Conservation (phyloP, 1,140 invertebrate genomes). For the Cylas formicarius region DNA sequence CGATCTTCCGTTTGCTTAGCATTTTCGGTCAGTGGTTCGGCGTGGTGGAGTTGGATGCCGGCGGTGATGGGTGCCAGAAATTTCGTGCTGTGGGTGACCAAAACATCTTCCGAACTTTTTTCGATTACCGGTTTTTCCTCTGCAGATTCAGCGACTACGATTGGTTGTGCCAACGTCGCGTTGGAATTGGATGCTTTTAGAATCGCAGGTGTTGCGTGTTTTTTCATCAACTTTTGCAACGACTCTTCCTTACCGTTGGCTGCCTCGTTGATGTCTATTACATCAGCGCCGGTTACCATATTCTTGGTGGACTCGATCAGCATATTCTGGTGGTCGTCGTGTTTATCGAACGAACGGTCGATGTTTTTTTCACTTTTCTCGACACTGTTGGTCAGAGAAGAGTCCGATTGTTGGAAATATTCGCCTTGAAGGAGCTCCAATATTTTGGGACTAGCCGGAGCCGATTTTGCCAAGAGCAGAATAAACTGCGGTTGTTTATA, state of each 20-base stretch:
- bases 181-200: neutral
- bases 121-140: slow-evolving; percentile 15
- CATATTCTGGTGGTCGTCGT: too few species aligned
- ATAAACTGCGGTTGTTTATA: too few species aligned
- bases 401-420: too few species aligned
- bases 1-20: slow-evolving; percentile 2
- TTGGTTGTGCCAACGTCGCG: slow-evolving; percentile 31
- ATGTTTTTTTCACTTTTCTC: too few species aligned
- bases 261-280: slow-evolving; percentile 49
- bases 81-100: slow-evolving; percentile 43
- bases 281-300: slow-evolving; percentile 49
- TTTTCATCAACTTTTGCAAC: slow-evolving; percentile 7
- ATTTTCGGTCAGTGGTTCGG: slow-evolving; percentile 17
- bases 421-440: too few species aligned
- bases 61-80: slow-evolving; percentile 51
- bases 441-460: too few species aligned
- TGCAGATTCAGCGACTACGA: slow-evolving; percentile 39
- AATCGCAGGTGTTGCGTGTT: slow-evolving; percentile 15
- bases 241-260: slow-evolving; percentile 22
- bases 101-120: slow-evolving; percentile 39
- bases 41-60: slow-evolving; percentile 44
- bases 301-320: slow-evolving; percentile 49
- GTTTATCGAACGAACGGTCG: too few species aligned
- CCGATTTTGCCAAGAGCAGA: too few species aligned
- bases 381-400: too few species aligned